Percentiles rank a stretch among this genome's conserved stretches.
Conservation (phyloP, 2,888 invertebrate genomes). For the Drosophila fulvimacula region DNA sequence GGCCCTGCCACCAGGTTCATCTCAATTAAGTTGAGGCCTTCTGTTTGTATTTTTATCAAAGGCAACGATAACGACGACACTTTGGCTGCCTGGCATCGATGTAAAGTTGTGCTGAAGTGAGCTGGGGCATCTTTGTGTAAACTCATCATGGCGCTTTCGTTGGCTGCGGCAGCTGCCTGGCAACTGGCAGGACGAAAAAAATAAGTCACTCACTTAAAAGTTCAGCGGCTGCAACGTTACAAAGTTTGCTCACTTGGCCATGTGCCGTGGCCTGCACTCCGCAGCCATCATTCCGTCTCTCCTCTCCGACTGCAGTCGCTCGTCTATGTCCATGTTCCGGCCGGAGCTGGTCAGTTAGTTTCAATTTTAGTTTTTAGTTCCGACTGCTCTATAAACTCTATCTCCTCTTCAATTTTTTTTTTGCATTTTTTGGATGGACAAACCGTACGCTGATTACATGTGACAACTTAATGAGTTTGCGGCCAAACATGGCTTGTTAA, state of each 20-base stretch:
- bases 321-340: conserved; percentile 38
- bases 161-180: conserved; percentile 38
- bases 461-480: conserved; percentile 79
- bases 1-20: conserved; percentile 26
- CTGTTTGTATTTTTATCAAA: conserved; percentile 68
- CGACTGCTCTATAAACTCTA: conserved; percentile 4
- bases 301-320: conserved; percentile 14
- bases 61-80: conserved; percentile 68
- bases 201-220: conserved; percentile 81
- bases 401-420: conserved; percentile 2
- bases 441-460: conserved; percentile 75
- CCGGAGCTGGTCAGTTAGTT: conserved; percentile 70
- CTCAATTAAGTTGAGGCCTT: conserved; percentile 61
- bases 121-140: conserved; percentile 31
- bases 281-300: not conserved
- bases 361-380: conserved; percentile 73
- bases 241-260: conserved; percentile 66
- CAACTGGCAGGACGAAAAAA: conserved; percentile 59
- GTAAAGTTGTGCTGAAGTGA: conserved; percentile 27
- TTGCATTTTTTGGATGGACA: conserved; percentile 37
- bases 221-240: conserved; percentile 70
- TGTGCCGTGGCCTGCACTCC: conserved; percentile 36
- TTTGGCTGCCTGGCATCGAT: conserved; percentile 66
- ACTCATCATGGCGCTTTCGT: conserved; percentile 49
- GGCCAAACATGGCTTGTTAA: conserved; percentile 79